These are phyloP conservation scores for Phalacrocorax brasilianus DNA, from an alignment of 2,113 vertebrate species.

Conservation along the genomic window DNA sequence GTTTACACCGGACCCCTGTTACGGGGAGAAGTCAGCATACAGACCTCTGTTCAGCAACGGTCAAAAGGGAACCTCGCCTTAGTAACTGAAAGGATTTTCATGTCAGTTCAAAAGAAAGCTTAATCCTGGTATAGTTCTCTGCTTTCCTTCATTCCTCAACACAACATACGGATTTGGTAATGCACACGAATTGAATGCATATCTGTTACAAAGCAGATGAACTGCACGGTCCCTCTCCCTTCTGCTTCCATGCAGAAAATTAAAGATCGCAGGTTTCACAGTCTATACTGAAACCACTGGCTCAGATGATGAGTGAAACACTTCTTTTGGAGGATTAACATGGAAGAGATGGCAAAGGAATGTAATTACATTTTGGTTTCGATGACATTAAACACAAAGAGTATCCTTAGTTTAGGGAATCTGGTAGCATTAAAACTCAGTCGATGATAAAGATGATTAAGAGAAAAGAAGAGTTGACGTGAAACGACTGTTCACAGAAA, in stretches of 20 bases:
- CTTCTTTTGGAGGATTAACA: slow-evolving; percentile 36
- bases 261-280: slow-evolving; percentile 28
- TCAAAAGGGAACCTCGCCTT: not conserved
- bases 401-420: not conserved
- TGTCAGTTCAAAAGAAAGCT: not conserved
- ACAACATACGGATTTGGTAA: not conserved
- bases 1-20: not conserved
- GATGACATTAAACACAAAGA: not conserved
- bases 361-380: slow-evolving; percentile 10
- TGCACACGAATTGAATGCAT: not conserved
- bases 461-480: not conserved
- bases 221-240: not conserved
- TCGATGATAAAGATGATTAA: not conserved
- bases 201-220: not conserved
- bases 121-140: not conserved
- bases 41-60: not conserved
- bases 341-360: slow-evolving; percentile 3
- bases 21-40: not conserved
- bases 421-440: not conserved
- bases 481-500: not conserved
- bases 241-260: slow-evolving; percentile 62
- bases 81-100: not conserved
- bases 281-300: slow-evolving; percentile 7
- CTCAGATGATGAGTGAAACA: slow-evolving; percentile 40
- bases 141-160: not conserved